Evolutionary conservation across 2,888 invertebrate species (phyloP).

Genomic region (Campopleginae sp.): DNA sequence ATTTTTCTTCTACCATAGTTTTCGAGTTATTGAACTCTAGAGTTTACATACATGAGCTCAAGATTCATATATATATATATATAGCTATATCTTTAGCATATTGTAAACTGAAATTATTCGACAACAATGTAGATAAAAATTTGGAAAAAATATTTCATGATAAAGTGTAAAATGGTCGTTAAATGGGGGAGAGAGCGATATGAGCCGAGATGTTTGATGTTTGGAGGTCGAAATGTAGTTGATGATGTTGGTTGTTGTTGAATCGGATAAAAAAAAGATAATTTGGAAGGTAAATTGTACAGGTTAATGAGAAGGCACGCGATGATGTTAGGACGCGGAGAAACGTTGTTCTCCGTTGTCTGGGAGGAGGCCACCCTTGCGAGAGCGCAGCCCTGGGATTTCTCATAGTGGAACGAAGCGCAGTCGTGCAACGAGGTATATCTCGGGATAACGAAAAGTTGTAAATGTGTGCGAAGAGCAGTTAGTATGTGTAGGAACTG

Average conservation of each 20-base stretch:
- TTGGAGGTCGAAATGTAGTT: neutral
- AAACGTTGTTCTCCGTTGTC: neutral
- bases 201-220: neutral
- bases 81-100: no score
- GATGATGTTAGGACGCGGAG: conserved; percentile 17
- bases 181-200: conserved; percentile 38
- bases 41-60: no score
- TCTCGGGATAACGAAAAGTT: conserved; percentile 3
- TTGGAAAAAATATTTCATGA: no score
- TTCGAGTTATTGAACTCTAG: no score
- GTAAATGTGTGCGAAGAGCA: neutral
- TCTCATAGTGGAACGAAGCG: conserved; percentile 20
- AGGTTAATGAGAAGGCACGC: conserved; percentile 33
- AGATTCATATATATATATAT: no score
- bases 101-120: no score
- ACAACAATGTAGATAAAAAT: no score
- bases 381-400: neutral
- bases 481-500: neutral
- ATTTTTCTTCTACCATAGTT: no score
- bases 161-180: no score
- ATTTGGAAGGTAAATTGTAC: conserved; percentile 28
- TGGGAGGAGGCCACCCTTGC: conserved; percentile 6
- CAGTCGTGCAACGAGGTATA: neutral
- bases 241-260: neutral
- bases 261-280: conserved; percentile 23